Evolutionary conservation across 2,113 vertebrate species (phyloP), one percentile per base, ranked within the genome.

Genomic region (Siniperca chuatsi): DNA sequence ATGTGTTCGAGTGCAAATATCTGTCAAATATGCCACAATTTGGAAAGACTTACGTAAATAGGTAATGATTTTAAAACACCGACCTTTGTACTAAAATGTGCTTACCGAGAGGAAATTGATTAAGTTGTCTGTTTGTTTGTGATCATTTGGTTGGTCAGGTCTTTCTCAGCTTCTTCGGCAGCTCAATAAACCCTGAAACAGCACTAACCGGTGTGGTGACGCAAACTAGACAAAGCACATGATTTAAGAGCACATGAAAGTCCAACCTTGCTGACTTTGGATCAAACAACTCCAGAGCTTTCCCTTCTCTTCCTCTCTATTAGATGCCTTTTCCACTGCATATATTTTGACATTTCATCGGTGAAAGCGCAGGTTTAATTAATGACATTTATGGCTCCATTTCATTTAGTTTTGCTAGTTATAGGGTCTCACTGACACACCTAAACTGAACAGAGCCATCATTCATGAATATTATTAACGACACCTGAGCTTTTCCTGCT

Each of bases 111-210:
- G 58, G 2, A 58, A 52, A 80, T 18, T 52, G 82, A 82, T 72
- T 20, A 10, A 66, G 60, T 35, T 10, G 65, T 74, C 40, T 67
- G 58, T 78, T 25, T 42, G 83, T 20, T 67, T 70, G 66, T 8
- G 54, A 80, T 62, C 20, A 62, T 67, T 25, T 29, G 54, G 29
- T 8, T 2, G 10, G 54, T 89, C 75, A 74, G 85, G 33, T 60
- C 55, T 50, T 52, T 42, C 42, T 85, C 73, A 77, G 73, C 73
- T 18, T 58, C 58, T 64, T 78, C 79, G 81, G 86, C 73, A 44
- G 72, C 21, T 89, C 89, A 66, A 86, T 88, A 90, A 86, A 87
- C 6, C 44, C 86, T 89, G 86, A 91, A 78, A 44, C 84, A 87
- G 87, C 89, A 90, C 81, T 23, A 75, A 84, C 54, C 71, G 54